Evolutionary conservation across 1,140 invertebrate species (phyloP).

Genomic region (Atta colombica): DNA sequence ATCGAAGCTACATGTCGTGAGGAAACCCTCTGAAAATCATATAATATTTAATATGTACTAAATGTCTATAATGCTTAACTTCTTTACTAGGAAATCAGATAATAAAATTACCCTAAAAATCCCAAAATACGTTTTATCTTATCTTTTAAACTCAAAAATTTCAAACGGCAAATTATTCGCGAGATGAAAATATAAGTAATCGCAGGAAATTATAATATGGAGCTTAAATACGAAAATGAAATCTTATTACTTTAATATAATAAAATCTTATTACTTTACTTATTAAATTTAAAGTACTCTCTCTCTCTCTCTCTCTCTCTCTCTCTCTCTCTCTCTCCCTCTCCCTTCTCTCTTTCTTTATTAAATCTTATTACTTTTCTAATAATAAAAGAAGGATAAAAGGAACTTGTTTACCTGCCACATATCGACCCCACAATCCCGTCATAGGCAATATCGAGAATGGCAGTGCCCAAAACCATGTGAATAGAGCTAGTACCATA

Average conservation of each 20-base stretch:
- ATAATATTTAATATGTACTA: background rate
- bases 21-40: constrained; percentile 89
- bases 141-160: background rate
- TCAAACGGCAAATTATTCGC: background rate
- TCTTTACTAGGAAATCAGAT: background rate
- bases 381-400: background rate
- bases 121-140: background rate
- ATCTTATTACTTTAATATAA: background rate
- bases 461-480: constrained; percentile 91
- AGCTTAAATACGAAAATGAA: constrained; percentile 17
- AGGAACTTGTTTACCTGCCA: constrained; percentile 87
- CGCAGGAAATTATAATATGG: background rate
- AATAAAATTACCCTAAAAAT: constrained; percentile 4
- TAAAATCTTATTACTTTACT: background rate
- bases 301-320: too few relatives aligned
- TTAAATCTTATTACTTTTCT: background rate
- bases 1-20: constrained; percentile 92
- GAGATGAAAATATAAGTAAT: constrained; percentile 12
- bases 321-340: too few relatives aligned
- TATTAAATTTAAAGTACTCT: background rate
- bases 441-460: constrained; percentile 90
- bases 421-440: constrained; percentile 89
- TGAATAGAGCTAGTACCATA: constrained; percentile 88
- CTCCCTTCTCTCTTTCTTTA: too few relatives aligned
- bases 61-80: background rate